phyloP scores from a whole-genome alignment of 2,888 invertebrate species.

The Drosophila falleni region DNA sequence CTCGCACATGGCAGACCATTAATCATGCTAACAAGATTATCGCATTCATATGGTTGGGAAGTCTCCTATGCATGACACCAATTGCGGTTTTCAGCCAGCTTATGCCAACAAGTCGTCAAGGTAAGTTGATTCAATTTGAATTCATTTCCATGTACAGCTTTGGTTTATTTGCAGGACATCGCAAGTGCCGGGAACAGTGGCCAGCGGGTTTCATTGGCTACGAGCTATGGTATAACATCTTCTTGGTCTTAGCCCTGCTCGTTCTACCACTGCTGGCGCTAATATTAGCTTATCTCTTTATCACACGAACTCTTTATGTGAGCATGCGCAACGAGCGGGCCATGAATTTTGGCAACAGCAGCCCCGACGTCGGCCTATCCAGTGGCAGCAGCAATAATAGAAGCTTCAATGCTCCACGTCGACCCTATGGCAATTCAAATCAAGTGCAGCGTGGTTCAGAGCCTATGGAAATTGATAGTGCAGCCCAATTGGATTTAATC shows the following conservation, averaged over 20 bases:
- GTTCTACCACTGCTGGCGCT: slow-evolving; percentile 89
- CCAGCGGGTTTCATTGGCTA: slow-evolving; percentile 85
- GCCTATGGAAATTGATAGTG: background rate
- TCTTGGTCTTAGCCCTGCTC: slow-evolving; percentile 88
- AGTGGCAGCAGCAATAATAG: slow-evolving; percentile 17
- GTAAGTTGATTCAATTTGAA: slow-evolving; percentile 52
- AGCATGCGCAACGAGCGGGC: slow-evolving; percentile 85
- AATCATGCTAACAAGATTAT: slow-evolving; percentile 91
- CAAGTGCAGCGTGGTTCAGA: slow-evolving; percentile 32
- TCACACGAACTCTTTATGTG: slow-evolving; percentile 85
- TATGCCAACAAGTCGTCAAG: slow-evolving; percentile 86
- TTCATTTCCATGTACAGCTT: background rate
- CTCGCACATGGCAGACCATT: slow-evolving; percentile 91
- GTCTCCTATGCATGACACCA: slow-evolving; percentile 89
- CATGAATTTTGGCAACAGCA: slow-evolving; percentile 70
- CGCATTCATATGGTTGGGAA: slow-evolving; percentile 88
- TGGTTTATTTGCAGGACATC: slow-evolving; percentile 85
- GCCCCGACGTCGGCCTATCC: slow-evolving; percentile 30
- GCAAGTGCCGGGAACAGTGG: slow-evolving; percentile 89
- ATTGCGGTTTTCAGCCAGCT: slow-evolving; percentile 88
- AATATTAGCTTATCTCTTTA: slow-evolving; percentile 88
- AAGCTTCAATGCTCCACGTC: slow-evolving; percentile 21
- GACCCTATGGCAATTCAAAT: slow-evolving; percentile 24
- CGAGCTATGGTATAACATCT: slow-evolving; percentile 89
- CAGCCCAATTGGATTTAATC: background rate